Evolutionary conservation across 2,888 invertebrate genomes (phyloP).

Genomic region (Troides oblongomaculatus): DNA sequence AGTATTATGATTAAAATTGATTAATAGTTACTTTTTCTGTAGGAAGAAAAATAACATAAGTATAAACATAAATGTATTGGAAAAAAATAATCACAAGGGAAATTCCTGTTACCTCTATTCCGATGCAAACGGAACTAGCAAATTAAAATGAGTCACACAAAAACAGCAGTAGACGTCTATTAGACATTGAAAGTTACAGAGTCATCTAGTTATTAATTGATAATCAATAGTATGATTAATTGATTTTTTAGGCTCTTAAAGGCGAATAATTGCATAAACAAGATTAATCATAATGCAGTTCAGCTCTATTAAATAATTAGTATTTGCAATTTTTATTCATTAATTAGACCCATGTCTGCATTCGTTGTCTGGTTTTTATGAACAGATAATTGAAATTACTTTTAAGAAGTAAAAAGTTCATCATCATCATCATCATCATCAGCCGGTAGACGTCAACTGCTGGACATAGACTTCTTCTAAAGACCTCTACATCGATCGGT

Average conservation of each 20-base stretch:
- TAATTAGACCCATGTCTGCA: slow-evolving; percentile 13
- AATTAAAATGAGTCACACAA: slow-evolving; percentile 12
- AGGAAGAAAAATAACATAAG: background rate
- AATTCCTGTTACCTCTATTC: slow-evolving; percentile 5
- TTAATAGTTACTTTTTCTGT: background rate
- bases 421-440: no score
- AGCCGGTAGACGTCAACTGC: no score
- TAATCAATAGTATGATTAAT: slow-evolving; percentile 25
- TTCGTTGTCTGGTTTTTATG: background rate
- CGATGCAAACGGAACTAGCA: background rate
- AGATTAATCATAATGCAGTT: slow-evolving; percentile 17
- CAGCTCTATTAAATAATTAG: slow-evolving; percentile 16
- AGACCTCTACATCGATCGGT: no score
- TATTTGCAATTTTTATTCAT: slow-evolving; percentile 17
- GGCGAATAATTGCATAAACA: slow-evolving; percentile 25
- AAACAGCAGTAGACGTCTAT: slow-evolving; percentile 1
- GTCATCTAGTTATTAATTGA: slow-evolving; percentile 27
- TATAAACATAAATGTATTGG: background rate
- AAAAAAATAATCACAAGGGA: slow-evolving; percentile 1
- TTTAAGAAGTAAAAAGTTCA: no score
- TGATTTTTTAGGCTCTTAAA: slow-evolving; percentile 25
- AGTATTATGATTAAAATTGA: background rate
- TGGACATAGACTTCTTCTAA: no score
- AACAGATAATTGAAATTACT: no score
- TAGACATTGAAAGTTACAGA: slow-evolving; percentile 15